These are phyloP conservation scores for Agonopterix subpropinquella DNA, from an alignment of 2,888 invertebrate genomes.

Conservation along the genomic window DNA sequence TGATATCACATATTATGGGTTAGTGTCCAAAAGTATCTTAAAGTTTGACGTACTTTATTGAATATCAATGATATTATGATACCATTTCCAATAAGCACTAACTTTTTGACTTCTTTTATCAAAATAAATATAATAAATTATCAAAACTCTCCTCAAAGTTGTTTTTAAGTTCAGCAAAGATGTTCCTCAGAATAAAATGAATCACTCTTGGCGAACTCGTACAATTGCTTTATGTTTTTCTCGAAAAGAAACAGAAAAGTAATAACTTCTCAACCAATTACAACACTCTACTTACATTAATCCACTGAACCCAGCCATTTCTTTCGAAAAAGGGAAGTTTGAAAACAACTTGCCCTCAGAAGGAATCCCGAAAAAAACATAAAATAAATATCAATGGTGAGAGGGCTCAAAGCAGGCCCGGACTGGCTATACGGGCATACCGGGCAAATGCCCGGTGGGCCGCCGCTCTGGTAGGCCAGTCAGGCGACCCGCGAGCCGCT, in stretches of 20 bases:
- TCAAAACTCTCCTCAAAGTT: slow-evolving; percentile 37
- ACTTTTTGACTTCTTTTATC: slow-evolving; percentile 32
- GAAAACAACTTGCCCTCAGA: slow-evolving; percentile 54
- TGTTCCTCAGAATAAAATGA: slow-evolving; percentile 51
- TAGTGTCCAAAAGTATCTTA: too few relatives aligned
- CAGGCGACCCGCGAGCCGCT: too few relatives aligned
- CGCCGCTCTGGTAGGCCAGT: too few relatives aligned
- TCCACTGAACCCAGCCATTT: slow-evolving; percentile 48
- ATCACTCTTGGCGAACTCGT: slow-evolving; percentile 49
- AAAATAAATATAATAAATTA: slow-evolving; percentile 49
- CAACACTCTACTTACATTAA: slow-evolving; percentile 64
- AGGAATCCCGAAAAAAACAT: slow-evolving; percentile 57
- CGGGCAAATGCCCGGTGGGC: too few relatives aligned
- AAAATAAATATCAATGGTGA: slow-evolving; percentile 68
- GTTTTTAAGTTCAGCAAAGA: slow-evolving; percentile 49
- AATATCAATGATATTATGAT: too few relatives aligned
- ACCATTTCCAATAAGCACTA: not conserved
- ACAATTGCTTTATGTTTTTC: slow-evolving; percentile 61
- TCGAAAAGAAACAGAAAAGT: slow-evolving; percentile 55
- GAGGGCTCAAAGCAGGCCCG: slow-evolving; percentile 4
- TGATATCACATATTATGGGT: too few relatives aligned
- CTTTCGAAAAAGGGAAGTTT: slow-evolving; percentile 55
- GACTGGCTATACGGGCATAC: too few relatives aligned
- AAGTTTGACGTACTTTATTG: too few relatives aligned
- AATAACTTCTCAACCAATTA: slow-evolving; percentile 65